A percentile compares a stretch with the other conserved stretches of the same genome.
phyloP scores from a whole-genome alignment of 2,113 vertebrate species.

The Neodon shergylaensis region DNA sequence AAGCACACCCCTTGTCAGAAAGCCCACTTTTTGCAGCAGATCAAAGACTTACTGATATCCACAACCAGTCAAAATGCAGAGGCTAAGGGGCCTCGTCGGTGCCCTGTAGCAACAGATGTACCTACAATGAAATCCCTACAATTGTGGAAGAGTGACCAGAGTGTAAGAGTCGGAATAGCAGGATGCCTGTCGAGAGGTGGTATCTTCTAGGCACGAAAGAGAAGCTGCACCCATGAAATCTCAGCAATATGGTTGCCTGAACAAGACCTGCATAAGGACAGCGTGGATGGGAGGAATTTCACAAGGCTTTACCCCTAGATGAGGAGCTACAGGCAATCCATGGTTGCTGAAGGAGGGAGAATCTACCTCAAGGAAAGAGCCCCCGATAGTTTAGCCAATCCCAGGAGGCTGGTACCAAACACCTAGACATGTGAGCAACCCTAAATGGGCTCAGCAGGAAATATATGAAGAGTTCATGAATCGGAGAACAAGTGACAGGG shows the following conservation, averaged over 20 bases:
- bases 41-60: not conserved
- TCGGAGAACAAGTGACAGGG: not conserved
- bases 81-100: not conserved
- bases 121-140: not conserved
- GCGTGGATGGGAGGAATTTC: not conserved
- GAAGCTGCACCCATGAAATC: not conserved
- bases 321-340: too few species aligned
- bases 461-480: not conserved
- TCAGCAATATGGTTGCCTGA: not conserved
- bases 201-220: not conserved
- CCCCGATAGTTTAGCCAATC: too few species aligned
- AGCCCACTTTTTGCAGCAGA: not conserved
- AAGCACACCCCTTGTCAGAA: not conserved
- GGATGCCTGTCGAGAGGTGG: not conserved
- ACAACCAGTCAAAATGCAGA: not conserved
- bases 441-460: not conserved
- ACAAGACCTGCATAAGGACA: not conserved
- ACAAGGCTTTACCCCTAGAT: too few species aligned
- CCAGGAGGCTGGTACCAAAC: too few species aligned
- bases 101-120: not conserved
- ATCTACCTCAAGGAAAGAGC: too few species aligned
- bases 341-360: too few species aligned
- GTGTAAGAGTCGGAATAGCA: not conserved
- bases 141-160: not conserved
- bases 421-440: not conserved